These are phyloP conservation scores for Poeciliopsis occidentalis DNA, from an alignment of 2,113 vertebrate species.

Conservation along the genomic window DNA sequence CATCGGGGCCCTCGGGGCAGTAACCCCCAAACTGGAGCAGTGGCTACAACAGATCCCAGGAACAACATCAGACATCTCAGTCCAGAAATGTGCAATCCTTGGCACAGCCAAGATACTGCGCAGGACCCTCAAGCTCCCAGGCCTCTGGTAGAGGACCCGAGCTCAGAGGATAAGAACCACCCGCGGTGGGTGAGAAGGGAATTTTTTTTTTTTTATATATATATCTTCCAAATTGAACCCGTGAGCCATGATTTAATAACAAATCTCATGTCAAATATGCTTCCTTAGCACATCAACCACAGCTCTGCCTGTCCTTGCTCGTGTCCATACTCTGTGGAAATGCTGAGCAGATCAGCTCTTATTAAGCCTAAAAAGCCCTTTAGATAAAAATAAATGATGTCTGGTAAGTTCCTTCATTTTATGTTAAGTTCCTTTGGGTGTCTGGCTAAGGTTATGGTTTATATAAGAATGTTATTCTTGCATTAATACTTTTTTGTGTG, in stretches of 20 bases:
- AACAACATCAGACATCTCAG: too few species aligned
- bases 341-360: constrained; percentile 46
- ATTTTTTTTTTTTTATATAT: too few species aligned
- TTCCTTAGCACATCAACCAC: constrained; percentile 40
- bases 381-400: constrained; percentile 70
- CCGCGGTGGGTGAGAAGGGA: too few species aligned
- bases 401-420: constrained; percentile 64
- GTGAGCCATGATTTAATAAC: constrained; percentile 64
- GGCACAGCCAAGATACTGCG: too few species aligned
- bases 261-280: constrained; percentile 64
- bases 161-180: too few species aligned
- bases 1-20: too few species aligned
- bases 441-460: constrained; percentile 50
- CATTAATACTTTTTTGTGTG: constrained; percentile 37
- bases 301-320: constrained; percentile 44
- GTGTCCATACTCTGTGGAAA: constrained; percentile 41
- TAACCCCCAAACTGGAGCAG: too few species aligned
- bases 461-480: constrained; percentile 53
- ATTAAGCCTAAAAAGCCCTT: constrained; percentile 57
- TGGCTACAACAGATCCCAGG: too few species aligned
- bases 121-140: too few species aligned
- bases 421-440: constrained; percentile 46
- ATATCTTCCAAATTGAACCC: constrained; percentile 47
- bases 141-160: too few species aligned
- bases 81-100: too few species aligned